Evolutionary conservation across 2,797 vertebrate species (phyloP), one percentile per base, ranked within the genome.

Genomic region (Pantherophis vulpinus): DNA sequence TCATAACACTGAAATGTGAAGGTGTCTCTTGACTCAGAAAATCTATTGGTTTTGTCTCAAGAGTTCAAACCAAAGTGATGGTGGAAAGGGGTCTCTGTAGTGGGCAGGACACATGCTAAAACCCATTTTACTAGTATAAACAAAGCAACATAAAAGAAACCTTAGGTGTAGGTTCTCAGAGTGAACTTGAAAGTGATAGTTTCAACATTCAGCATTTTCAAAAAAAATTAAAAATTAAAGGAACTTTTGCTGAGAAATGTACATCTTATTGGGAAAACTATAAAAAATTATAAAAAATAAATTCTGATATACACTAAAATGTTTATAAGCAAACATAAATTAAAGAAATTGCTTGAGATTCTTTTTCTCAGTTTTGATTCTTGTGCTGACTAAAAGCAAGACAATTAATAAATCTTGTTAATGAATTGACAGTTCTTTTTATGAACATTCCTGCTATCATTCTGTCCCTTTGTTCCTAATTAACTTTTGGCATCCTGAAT

Each of bases 321-420:
- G 47, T 60, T 89, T 89, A 56, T 56, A 60, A 88, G 58, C 23
- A 61, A 83, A 12, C 55, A 37, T 37, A 32, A 83, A 89, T 93
- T 87, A 87, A 42, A 79, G 88, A 25, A 91, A 79, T 60, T 61
- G 66, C 27, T 54, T 79, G 56, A 88, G 58, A 83, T 20, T 14
- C 42, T 91, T 88, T 60, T n/a, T 66, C 56, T 91, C 90, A 74
- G 55, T 79, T 87, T 88, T 60, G 86, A 87, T 2, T 54, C 54
- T 37, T 93, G 66, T 32, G 54, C 42, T 91, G 90, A 91, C 79
- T 83, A 91, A 93, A 93, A 91, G 32, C n/a, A 37, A 83, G 47
- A 32, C 51, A 74, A 55, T 91, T 91, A 91, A 83, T 89, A 58
- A 91, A 79, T 61, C 88, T 47, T 16, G 16, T 88, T 91, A 91